Evolutionary conservation across 1,140 invertebrate species (phyloP).

Genomic region (Hirudo medicinalis): DNA sequence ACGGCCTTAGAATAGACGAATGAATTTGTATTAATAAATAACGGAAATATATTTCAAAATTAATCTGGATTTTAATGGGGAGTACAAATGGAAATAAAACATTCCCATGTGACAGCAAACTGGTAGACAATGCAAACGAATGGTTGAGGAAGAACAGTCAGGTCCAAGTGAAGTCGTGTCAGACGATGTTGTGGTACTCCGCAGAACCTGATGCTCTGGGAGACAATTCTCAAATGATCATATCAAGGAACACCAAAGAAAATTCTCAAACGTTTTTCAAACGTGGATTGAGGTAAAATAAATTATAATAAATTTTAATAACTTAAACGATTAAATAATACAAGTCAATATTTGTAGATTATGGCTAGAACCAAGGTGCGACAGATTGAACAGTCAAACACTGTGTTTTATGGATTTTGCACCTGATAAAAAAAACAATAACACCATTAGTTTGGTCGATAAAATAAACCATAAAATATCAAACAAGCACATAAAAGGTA

Average conservation of each 20-base stretch:
- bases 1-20: no score
- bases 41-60: no score
- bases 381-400: constrained; percentile 1
- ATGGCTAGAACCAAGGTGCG: constrained; percentile 2
- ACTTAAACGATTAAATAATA: background rate
- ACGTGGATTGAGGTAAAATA: constrained; percentile 15
- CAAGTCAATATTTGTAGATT: background rate
- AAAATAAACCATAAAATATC: constrained; percentile 5
- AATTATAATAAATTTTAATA: no score
- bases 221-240: constrained; percentile 13
- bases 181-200: constrained; percentile 17
- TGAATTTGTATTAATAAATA: no score
- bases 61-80: no score
- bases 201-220: constrained; percentile 4
- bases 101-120: background rate
- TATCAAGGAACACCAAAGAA: constrained; percentile 9
- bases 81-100: no score
- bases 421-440: constrained; percentile 5
- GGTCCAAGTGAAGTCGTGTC: constrained; percentile 15
- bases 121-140: constrained; percentile 21
- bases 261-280: constrained; percentile 13
- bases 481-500: constrained; percentile 9
- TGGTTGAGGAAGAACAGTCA: constrained; percentile 17
- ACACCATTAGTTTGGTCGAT: background rate
- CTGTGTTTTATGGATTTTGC: constrained; percentile 5